Conservation (phyloP, 1,140 invertebrate species). For the Anthonomus grandis region DNA sequence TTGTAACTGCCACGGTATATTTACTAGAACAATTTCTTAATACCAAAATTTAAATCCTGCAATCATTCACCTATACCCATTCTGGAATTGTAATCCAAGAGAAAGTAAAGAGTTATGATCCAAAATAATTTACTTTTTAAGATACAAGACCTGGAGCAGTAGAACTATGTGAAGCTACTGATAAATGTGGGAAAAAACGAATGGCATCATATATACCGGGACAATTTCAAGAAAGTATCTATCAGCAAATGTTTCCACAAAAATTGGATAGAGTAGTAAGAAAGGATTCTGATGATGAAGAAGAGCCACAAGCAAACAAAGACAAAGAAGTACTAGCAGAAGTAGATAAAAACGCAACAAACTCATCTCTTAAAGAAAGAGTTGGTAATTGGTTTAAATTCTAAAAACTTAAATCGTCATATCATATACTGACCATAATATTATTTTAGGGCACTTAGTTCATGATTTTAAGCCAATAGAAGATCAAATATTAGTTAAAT, state of each 20-base stretch:
- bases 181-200: constrained; percentile 39
- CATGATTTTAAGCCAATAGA: constrained; percentile 44
- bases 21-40: not conserved
- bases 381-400: too few relatives aligned
- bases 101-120: not conserved
- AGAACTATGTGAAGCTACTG: constrained; percentile 48
- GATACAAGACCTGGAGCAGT: constrained; percentile 40
- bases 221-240: constrained; percentile 33
- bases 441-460: too few relatives aligned
- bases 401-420: not conserved
- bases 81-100: too few relatives aligned
- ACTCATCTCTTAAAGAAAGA: too few relatives aligned
- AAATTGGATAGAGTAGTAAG: constrained; percentile 9
- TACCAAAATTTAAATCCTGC: constrained; percentile 1
- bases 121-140: not conserved
- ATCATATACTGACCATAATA: too few relatives aligned
- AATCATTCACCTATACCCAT: too few relatives aligned
- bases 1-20: constrained; percentile 43
- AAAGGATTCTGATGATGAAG: not conserved
- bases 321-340: too few relatives aligned
- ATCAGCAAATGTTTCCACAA: constrained; percentile 30
- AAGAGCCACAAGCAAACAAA: not conserved
- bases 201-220: constrained; percentile 26
- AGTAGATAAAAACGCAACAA: too few relatives aligned
- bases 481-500: constrained; percentile 44